Conservation (phyloP, 2,888 invertebrate species). For the Panorpa germanica region DNA sequence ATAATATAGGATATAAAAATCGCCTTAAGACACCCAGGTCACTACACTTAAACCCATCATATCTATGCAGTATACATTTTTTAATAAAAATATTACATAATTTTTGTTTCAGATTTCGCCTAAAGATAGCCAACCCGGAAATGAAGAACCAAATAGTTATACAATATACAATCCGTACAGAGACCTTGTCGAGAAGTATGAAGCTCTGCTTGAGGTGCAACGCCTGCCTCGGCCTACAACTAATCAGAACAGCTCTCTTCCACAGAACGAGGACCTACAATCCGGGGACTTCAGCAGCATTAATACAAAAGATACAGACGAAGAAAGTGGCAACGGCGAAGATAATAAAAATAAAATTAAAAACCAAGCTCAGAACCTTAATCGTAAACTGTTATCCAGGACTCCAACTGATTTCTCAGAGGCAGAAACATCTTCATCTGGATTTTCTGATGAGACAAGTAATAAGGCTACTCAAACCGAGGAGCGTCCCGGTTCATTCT, state of each 20-base stretch:
- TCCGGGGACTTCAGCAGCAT: slow-evolving; percentile 52
- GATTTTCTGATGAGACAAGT: slow-evolving; percentile 67
- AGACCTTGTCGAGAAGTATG: slow-evolving; percentile 69
- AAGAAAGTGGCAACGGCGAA: slow-evolving; percentile 40
- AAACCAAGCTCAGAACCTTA: slow-evolving; percentile 26
- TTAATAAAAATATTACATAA: not conserved
- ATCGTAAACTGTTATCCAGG: slow-evolving; percentile 38
- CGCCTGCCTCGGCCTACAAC: slow-evolving; percentile 42
- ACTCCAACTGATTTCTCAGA: slow-evolving; percentile 72
- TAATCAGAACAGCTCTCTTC: no score
- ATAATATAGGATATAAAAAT: no score
- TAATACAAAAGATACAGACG: slow-evolving; percentile 41
- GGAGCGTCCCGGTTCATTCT: slow-evolving; percentile 56
- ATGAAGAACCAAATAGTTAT: slow-evolving; percentile 13
- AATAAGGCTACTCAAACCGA: slow-evolving; percentile 73
- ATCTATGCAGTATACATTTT: not conserved
- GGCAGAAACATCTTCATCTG: slow-evolving; percentile 70
- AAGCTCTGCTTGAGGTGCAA: slow-evolving; percentile 62
- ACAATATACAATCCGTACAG: slow-evolving; percentile 51
- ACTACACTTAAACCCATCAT: no score
- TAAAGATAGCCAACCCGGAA: slow-evolving; percentile 15
- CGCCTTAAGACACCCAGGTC: no score
- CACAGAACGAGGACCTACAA: slow-evolving; percentile 59
- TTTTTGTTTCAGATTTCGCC: slow-evolving; percentile 16
- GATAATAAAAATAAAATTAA: slow-evolving; percentile 21